These are phyloP conservation scores for Hoplostethus mediterraneus DNA, from an alignment of 2,797 vertebrate genomes.

Conservation along the genomic window DNA sequence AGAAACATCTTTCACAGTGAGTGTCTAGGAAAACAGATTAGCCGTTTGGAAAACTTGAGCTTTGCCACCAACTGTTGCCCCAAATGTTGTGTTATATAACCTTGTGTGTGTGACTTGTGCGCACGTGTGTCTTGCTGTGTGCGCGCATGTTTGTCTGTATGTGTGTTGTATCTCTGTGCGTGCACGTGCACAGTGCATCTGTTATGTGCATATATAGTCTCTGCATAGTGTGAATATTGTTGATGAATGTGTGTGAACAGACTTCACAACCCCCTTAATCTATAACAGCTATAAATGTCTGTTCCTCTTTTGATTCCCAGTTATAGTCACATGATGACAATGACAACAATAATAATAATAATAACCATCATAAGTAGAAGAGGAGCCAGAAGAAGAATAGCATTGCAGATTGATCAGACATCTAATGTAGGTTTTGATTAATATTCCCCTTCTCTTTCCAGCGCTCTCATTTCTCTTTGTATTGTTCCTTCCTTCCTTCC, in stretches of 20 bases:
- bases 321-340: too few relatives aligned
- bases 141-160: not conserved
- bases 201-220: not conserved
- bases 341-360: too few relatives aligned
- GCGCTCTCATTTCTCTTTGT: too few relatives aligned
- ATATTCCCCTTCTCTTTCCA: too few relatives aligned
- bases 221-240: not conserved
- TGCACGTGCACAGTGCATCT: not conserved
- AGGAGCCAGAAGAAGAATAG: too few relatives aligned
- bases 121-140: not conserved
- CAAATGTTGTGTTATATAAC: slow-evolving; percentile 35
- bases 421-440: too few relatives aligned
- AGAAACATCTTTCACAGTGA: slow-evolving; percentile 12
- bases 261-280: not conserved
- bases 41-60: slow-evolving; percentile 11
- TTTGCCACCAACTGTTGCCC: slow-evolving; percentile 51
- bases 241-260: too few relatives aligned
- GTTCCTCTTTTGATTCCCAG: too few relatives aligned
- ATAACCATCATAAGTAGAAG: too few relatives aligned
- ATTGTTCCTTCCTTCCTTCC: too few relatives aligned
- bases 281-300: too few relatives aligned
- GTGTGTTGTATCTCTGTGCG: not conserved
- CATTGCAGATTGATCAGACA: too few relatives aligned
- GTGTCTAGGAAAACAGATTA: slow-evolving; percentile 50
- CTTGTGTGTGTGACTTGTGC: not conserved